A percentile compares a stretch with the other conserved stretches of the same genome.
Conservation (phyloP, 2,797 vertebrate genomes). For the Enteromius trimaculatus region DNA sequence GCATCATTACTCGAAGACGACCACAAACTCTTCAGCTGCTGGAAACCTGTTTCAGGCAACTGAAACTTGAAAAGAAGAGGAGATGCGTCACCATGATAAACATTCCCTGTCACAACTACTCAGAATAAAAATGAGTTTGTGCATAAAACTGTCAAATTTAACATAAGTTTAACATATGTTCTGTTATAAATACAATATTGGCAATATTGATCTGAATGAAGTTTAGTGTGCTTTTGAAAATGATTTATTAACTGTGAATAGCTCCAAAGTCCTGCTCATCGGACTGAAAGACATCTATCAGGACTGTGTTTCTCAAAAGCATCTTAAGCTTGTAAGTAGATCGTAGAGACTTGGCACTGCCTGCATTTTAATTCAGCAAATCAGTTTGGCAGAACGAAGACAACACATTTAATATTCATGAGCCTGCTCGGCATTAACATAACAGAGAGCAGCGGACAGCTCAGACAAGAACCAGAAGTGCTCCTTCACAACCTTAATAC, state of each 20-base stretch:
- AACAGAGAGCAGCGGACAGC: not conserved
- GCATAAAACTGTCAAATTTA: too few relatives aligned
- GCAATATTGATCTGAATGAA: not conserved
- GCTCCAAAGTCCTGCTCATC: not conserved
- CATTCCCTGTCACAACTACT: too few relatives aligned
- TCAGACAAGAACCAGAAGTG: not conserved
- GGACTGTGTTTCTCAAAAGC: not conserved
- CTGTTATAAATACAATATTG: too few relatives aligned
- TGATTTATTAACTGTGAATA: not conserved
- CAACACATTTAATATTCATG: conserved; percentile 1
- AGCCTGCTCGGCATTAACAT: not conserved
- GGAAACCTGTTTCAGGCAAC: too few relatives aligned
- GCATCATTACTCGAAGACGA: too few relatives aligned
- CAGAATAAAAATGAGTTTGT: too few relatives aligned
- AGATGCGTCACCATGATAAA: too few relatives aligned
- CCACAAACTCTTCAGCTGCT: too few relatives aligned
- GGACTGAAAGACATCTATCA: not conserved
- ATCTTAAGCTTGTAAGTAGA: not conserved
- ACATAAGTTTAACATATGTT: too few relatives aligned
- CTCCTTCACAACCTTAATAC: not conserved
- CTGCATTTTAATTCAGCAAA: not conserved
- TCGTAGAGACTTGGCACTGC: not conserved
- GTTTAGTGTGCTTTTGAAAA: not conserved
- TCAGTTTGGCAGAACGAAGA: not conserved
- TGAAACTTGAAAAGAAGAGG: too few relatives aligned